Evolutionary conservation across 2,888 invertebrate genomes (phyloP).

Genomic region (Drosophila multiciliata): DNA sequence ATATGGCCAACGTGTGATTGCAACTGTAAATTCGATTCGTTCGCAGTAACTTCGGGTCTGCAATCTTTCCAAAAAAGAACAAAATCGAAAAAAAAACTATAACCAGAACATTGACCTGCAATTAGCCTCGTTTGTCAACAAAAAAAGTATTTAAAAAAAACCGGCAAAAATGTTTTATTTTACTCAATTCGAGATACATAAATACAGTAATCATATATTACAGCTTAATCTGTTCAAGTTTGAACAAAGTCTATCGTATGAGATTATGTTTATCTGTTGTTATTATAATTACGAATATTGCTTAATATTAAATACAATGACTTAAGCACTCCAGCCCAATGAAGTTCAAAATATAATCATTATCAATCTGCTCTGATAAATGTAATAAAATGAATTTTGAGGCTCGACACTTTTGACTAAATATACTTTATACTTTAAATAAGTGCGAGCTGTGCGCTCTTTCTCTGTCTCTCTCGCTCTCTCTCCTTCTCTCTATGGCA

Average conservation of each 20-base stretch:
- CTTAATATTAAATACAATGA: neutral
- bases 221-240: neutral
- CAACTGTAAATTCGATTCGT: slow-evolving; percentile 8
- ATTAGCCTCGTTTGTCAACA: neutral
- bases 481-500: neutral
- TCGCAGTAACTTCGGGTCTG: slow-evolving; percentile 15
- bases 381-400: neutral
- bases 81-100: neutral
- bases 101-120: slow-evolving; percentile 8
- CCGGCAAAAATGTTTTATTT: neutral
- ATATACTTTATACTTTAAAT: slow-evolving; percentile 22
- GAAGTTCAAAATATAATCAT: neutral
- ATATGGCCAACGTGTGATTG: slow-evolving; percentile 29
- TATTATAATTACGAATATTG: neutral
- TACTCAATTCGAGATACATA: neutral
- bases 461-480: neutral
- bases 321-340: neutral
- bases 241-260: neutral
- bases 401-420: slow-evolving; percentile 5
- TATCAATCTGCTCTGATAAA: neutral
- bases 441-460: slow-evolving; percentile 26
- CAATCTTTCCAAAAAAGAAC: neutral
- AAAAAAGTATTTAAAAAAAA: neutral
- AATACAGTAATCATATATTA: neutral
- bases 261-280: neutral